Conservation (phyloP, 92 coral and sea anemone genomes). For the Porites lobata region DNA sequence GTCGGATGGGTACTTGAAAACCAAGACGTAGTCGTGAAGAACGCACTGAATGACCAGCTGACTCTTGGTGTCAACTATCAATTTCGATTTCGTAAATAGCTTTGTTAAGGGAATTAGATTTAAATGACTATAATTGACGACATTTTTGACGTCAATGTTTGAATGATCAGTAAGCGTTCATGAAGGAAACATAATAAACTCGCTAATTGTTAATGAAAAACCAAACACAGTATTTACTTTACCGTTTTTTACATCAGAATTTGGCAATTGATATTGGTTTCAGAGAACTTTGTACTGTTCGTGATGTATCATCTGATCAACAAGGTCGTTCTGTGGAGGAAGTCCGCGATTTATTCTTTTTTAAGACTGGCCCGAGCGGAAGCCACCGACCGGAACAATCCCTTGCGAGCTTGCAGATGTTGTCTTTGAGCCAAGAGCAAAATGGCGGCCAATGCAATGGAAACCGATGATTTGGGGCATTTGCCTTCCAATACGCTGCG, state of each 20-base stretch:
- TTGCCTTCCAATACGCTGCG: constrained; percentile 90
- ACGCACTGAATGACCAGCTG: too few relatives aligned
- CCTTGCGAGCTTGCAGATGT: constrained; percentile 91
- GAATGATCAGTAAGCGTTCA: neutral
- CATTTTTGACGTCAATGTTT: neutral
- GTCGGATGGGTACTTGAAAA: too few relatives aligned
- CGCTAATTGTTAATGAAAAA: too few relatives aligned
- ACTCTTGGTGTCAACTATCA: neutral
- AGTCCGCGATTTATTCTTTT: neutral
- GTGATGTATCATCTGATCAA: neutral
- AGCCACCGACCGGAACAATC: constrained; percentile 84
- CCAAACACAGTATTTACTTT: too few relatives aligned
- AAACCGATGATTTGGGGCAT: constrained; percentile 95
- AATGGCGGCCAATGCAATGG: constrained; percentile 99
- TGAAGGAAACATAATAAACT: too few relatives aligned
- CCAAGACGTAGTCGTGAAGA: too few relatives aligned
- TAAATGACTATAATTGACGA: neutral
- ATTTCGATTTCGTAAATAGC: neutral
- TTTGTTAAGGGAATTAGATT: neutral
- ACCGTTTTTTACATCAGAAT: too few relatives aligned
- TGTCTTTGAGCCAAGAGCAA: constrained; percentile 71
- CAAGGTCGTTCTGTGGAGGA: neutral
- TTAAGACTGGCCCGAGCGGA: constrained; percentile 60
- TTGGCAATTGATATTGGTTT: neutral
- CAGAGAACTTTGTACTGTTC: neutral